Evolutionary conservation across 2,888 invertebrate genomes (phyloP), one percentile per base, ranked within the genome.

Genomic region (Chrysolina americana): DNA sequence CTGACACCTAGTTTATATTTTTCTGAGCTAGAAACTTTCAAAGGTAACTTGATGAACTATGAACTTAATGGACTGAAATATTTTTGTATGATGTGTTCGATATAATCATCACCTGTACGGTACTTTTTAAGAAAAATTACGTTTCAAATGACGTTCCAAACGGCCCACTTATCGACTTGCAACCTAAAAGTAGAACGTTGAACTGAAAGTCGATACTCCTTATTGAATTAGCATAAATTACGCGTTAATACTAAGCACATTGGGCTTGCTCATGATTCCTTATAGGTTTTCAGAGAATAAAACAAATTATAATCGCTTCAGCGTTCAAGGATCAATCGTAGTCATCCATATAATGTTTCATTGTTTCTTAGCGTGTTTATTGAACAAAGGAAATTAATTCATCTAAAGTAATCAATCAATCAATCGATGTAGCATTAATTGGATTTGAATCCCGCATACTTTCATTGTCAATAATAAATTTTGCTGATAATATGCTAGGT

Each of bases 231-330:
- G 8, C 59, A 50, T 50, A 50, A 17, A 15, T 17, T 0, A 6
- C 11, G 9, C 3, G 9, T 50, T n/a, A 50, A 6, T 15, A 13
- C 28, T n/a, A n/a, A 59, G 28, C 59, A 11, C n/a, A 36, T 28
- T n/a, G n/a, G 59, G 59, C 28, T 59, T 59, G 59, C 59, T 36
- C 28, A 59, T 28, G n/a, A 59, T 59, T 59, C 59, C 59, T 59
- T 59, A 23, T 36, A 36, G 15, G 59, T 59, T 59, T 59, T 59
- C 59, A 59, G 36, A 15, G 59, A 36, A 59, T 59, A n/a, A 59
- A 28, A n/a, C 8, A 28, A 28, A 59, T 59, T 59, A 28, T 59
- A 36, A 59, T 59, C 36, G 59, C n/a, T 59, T 59, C 28, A 59
- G 9, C 59, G 59, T 59, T 28, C 59, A 59, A 59, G 59, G 59